These are phyloP conservation scores for Entosphenus tridentatus DNA, from an alignment of 2,113 vertebrate species.

Conservation along the genomic window DNA sequence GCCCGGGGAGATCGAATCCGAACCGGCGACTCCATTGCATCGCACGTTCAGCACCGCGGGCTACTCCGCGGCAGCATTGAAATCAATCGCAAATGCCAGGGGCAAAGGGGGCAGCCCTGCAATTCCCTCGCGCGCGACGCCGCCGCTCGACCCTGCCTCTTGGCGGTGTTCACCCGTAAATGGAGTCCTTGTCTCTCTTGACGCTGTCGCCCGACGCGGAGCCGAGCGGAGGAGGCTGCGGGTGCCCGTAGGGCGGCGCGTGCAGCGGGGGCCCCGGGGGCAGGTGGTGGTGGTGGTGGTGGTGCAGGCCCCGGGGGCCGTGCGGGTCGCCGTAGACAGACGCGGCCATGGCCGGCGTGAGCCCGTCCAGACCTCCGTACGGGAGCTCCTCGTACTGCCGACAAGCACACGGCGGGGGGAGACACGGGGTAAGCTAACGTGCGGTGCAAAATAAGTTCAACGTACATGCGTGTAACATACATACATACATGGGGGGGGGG, in stretches of 20 bases:
- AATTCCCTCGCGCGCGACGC: too few species aligned
- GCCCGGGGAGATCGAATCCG: too few species aligned
- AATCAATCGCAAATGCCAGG: too few species aligned
- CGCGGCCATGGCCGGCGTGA: conserved; percentile 1
- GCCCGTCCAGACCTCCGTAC: conserved; percentile 5
- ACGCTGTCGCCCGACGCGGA: neutral
- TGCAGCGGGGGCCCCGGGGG: conserved; percentile 4
- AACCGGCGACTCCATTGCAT: too few species aligned
- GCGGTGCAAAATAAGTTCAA: too few species aligned
- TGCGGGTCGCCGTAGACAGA: conserved; percentile 1
- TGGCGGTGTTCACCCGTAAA: neutral
- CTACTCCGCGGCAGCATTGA: too few species aligned
- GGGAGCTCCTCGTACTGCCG: conserved; percentile 5
- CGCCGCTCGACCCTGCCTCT: too few species aligned
- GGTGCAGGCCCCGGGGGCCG: neutral
- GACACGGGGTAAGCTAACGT: too few species aligned
- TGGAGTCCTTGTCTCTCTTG: conserved; percentile 5
- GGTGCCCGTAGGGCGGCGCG: conserved; percentile 1
- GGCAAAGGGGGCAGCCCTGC: too few species aligned
- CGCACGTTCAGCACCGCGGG: too few species aligned
- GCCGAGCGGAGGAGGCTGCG: conserved; percentile 1
- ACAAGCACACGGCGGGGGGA: neutral
- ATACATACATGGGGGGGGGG: too few species aligned
- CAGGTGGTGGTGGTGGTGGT: neutral
- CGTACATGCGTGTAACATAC: too few species aligned